These are phyloP conservation scores for Spilarctia lutea DNA, from an alignment of 2,888 invertebrate genomes.

Conservation along the genomic window DNA sequence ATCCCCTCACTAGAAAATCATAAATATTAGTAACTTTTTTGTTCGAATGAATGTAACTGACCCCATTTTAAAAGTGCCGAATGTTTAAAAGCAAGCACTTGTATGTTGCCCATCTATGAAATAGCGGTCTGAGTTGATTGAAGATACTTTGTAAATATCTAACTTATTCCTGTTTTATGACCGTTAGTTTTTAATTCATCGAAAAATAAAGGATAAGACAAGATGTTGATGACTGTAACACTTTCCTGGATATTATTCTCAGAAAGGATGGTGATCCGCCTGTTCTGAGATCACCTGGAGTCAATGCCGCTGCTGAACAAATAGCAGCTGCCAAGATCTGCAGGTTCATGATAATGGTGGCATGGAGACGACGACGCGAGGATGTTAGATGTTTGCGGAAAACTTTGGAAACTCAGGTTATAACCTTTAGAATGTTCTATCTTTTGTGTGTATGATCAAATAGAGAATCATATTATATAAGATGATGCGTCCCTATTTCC, in stretches of 20 bases:
- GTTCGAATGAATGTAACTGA: no score
- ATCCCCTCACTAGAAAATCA: no score
- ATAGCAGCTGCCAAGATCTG: conserved; percentile 79
- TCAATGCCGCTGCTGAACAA: conserved; percentile 58
- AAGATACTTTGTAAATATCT: neutral
- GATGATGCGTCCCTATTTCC: no score
- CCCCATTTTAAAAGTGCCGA: neutral
- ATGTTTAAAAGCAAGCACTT: neutral
- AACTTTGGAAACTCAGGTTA: conserved; percentile 78
- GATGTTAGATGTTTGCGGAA: conserved; percentile 79
- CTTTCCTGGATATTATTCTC: neutral
- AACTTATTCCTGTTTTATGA: neutral
- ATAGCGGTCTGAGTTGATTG: neutral
- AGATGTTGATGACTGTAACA: neutral
- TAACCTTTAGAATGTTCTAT: neutral
- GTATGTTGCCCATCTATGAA: neutral
- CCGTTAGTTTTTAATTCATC: neutral
- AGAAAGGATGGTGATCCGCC: conserved; percentile 42
- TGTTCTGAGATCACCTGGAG: conserved; percentile 54
- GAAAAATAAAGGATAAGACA: neutral
- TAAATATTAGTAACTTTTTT: no score
- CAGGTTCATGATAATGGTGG: conserved; percentile 79
- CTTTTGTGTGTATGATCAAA: neutral
- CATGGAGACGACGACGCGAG: conserved; percentile 84
- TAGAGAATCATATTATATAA: no score